phyloP scores from a whole-genome alignment of 2,113 vertebrate species.

The Thryonomys swinderianus region DNA sequence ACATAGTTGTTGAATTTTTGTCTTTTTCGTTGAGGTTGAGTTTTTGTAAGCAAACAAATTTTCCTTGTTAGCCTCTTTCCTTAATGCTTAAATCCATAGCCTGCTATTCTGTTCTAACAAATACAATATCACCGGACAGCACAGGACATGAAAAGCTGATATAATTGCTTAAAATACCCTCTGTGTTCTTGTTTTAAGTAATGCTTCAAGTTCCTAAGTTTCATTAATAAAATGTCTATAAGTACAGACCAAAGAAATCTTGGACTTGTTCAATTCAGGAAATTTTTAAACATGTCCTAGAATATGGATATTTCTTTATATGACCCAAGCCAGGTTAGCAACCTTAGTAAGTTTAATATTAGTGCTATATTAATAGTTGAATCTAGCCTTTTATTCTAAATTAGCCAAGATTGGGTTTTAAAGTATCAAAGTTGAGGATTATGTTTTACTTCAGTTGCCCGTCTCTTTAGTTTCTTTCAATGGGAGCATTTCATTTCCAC shows the following conservation, averaged over 20 bases:
- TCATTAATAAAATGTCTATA: slow-evolving; percentile 32
- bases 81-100: not conserved
- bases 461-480: not conserved
- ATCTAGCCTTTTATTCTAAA: not conserved
- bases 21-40: not conserved
- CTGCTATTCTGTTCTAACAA: not conserved
- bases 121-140: not conserved
- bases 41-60: not conserved
- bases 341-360: not conserved
- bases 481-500: not conserved
- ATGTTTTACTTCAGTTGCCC: not conserved
- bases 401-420: not conserved
- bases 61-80: not conserved
- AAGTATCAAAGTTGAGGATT: not conserved
- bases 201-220: not conserved
- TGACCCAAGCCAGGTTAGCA: not conserved
- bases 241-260: slow-evolving; percentile 4
- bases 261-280: not conserved
- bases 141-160: not conserved
- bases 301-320: not conserved
- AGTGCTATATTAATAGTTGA: not conserved
- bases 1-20: not conserved
- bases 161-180: not conserved
- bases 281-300: not conserved
- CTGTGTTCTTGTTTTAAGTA: not conserved